These are phyloP conservation scores for Odobenus rosmarus DNA, from an alignment of 2,113 vertebrate genomes.

Conservation along the genomic window DNA sequence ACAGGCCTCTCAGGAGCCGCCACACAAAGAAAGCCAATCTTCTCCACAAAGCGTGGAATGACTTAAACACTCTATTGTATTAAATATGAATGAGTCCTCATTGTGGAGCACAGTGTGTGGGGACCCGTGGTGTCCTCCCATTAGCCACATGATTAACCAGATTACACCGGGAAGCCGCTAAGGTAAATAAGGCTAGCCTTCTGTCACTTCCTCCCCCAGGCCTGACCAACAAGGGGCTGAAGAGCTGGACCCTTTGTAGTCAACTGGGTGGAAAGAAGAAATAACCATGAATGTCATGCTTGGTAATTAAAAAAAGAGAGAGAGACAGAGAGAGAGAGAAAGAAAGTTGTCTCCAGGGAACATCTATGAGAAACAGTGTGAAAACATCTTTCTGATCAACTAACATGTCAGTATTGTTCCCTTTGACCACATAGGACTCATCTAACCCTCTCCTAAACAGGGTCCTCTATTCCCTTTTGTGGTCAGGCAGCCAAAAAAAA, in stretches of 20 bases:
- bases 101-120: slow-evolving; percentile 89
- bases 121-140: slow-evolving; percentile 88
- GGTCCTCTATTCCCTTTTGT: slow-evolving; percentile 60
- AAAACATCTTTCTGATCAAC: slow-evolving; percentile 82
- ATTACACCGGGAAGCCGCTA: slow-evolving; percentile 94
- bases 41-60: slow-evolving; percentile 91
- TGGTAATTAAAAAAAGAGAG: slow-evolving; percentile 76
- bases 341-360: slow-evolving; percentile 71
- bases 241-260: slow-evolving; percentile 84
- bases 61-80: slow-evolving; percentile 98
- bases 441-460: slow-evolving; percentile 69
- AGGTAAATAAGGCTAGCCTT: slow-evolving; percentile 97
- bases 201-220: slow-evolving; percentile 93
- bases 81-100: slow-evolving; percentile 94
- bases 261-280: slow-evolving; percentile 72
- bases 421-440: slow-evolving; percentile 39
- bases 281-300: slow-evolving; percentile 71
- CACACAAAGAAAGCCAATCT: slow-evolving; percentile 92
- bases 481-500: background rate
- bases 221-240: slow-evolving; percentile 72
- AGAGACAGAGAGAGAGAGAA: slow-evolving; percentile 53
- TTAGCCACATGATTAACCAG: slow-evolving; percentile 99
- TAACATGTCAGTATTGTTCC: slow-evolving; percentile 72
- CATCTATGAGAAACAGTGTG: slow-evolving; percentile 70
- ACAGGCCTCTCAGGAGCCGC: slow-evolving; percentile 85